Evolutionary conservation across 2,888 invertebrate genomes (phyloP).

Genomic region (Erebia epiphron): DNA sequence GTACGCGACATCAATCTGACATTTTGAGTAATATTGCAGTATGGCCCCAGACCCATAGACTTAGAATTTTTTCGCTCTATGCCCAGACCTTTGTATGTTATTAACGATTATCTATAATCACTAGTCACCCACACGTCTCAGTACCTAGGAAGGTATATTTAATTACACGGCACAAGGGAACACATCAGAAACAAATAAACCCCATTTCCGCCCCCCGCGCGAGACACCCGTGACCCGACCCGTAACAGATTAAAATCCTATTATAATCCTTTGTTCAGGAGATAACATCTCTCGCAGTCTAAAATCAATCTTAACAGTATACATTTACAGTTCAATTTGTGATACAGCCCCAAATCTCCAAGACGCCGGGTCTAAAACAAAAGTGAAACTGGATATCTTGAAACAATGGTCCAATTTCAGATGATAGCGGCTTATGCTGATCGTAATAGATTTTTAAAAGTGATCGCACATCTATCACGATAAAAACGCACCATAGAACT

Average conservation of each 20-base stretch:
- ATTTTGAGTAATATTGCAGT: no score
- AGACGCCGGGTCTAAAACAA: conserved; percentile 27
- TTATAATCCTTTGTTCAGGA: conserved; percentile 28
- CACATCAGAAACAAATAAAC: conserved; percentile 12
- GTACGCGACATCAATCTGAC: no score
- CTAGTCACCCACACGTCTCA: background rate
- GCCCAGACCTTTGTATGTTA: no score
- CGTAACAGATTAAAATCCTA: conserved; percentile 28
- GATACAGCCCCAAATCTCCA: background rate
- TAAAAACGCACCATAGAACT: no score
- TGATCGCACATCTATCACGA: background rate
- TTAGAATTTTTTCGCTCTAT: no score
- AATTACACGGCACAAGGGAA: conserved; percentile 10
- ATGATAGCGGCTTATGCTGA: conserved; percentile 12
- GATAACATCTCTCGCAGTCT: conserved; percentile 3
- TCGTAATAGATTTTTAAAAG: background rate
- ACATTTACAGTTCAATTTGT: background rate
- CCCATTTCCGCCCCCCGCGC: conserved; percentile 17
- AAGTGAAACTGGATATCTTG: conserved; percentile 35
- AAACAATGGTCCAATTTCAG: conserved; percentile 26
- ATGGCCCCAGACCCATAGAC: no score
- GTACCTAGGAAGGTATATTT: background rate
- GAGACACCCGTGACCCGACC: conserved; percentile 26
- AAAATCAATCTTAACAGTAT: background rate
- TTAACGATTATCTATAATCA: no score